Evolutionary conservation across 2,113 vertebrate genomes (phyloP), one percentile per base, ranked within the genome.

Genomic region (Scolopax mira): DNA sequence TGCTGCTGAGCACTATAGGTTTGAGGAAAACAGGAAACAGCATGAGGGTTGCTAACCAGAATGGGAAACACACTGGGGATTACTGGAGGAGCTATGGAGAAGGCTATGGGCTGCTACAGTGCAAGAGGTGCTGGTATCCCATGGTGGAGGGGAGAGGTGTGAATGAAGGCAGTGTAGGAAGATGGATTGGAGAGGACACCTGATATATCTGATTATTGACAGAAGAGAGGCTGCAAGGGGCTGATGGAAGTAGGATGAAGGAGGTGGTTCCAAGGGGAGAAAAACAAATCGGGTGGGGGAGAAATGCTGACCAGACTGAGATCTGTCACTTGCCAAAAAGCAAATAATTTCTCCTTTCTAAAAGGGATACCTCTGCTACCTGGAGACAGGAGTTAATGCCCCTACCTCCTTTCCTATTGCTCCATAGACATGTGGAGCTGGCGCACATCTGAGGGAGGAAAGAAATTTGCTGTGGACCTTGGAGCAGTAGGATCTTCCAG

Each of bases 141-240:
- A 42, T 0, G 0, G 25, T 70, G 37, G 25, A 90, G 33, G 5
- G 52, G 10, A 81, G 55, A 77, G 1, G 1, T 35, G 8, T 7
- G 52, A 61, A 16, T 35, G 17, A 72, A 90, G 24, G 79, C 64
- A 82, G 39, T 17, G 7, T 39, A 72, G 13, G 24, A 27, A 37
- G 25, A 18, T 85, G 48, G 30, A 23, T 4, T 79, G 79, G 41
- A 70, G 54, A 79, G 30, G 41, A 15, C 27, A 44, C 31, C 24
- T 58, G 46, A 83, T 77, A 90, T 57, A 74, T 0, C 42, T 37
- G 55, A 27, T 3, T 55, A 25, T 39, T 66, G 58, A 44, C 62
- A 83, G 61, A 86, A 54, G 14, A 84, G 58, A 79, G 52, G 23
- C 48, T 79, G 13, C 84, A 78, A 65, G 58, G 88, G 4, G 14